A percentile compares a stretch with the other conserved stretches of the same genome.
These are phyloP conservation scores for Ericerus pela DNA, from an alignment of 1,140 invertebrate genomes.

Conservation along the genomic window DNA sequence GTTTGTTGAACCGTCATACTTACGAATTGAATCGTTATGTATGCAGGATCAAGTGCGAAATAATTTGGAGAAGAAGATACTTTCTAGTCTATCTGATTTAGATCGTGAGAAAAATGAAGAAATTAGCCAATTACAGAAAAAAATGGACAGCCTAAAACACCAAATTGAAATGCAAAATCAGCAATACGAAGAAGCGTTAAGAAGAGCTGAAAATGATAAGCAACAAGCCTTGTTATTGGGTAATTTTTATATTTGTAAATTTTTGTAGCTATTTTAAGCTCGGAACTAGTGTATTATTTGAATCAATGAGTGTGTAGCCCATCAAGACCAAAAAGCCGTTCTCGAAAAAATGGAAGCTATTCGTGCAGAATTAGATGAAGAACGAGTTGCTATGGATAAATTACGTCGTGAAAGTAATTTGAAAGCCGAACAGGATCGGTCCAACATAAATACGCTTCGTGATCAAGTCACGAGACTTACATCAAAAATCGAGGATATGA, in stretches of 20 bases:
- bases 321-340: slow-evolving; percentile 70
- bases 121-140: slow-evolving; percentile 50
- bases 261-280: neutral
- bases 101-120: slow-evolving; percentile 58
- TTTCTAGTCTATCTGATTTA: slow-evolving; percentile 50
- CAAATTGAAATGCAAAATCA: slow-evolving; percentile 60
- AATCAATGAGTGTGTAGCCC: slow-evolving; percentile 36
- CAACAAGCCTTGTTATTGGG: slow-evolving; percentile 70
- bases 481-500: slow-evolving; percentile 50
- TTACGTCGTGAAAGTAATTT: slow-evolving; percentile 47
- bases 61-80: slow-evolving; percentile 55
- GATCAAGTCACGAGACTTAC: slow-evolving; percentile 54
- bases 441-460: slow-evolving; percentile 49
- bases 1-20: neutral
- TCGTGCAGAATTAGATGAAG: slow-evolving; percentile 51
- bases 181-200: slow-evolving; percentile 66
- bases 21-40: neutral
- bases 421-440: slow-evolving; percentile 53
- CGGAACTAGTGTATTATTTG: neutral
- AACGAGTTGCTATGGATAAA: slow-evolving; percentile 50
- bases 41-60: slow-evolving; percentile 47
- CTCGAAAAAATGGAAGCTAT: slow-evolving; percentile 54
- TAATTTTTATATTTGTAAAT: slow-evolving; percentile 23
- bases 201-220: slow-evolving; percentile 73
- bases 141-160: slow-evolving; percentile 53